Conservation (phyloP, 35 echinoderm and acorn worm species). For the Lytechinus variegatus region DNA sequence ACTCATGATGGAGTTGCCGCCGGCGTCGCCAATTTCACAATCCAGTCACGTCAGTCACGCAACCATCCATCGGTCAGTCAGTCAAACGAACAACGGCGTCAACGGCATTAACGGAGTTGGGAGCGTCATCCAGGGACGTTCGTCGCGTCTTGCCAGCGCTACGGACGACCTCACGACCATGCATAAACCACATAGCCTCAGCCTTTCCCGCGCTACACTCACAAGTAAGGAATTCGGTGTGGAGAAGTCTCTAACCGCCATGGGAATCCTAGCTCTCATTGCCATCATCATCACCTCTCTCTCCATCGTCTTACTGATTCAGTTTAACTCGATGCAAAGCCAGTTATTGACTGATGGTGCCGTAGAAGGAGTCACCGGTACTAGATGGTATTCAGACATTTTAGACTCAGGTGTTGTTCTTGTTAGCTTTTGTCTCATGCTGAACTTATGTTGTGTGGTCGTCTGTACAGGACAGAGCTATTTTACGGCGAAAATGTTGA, state of each 20-base stretch:
- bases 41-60: slow-evolving; percentile 30
- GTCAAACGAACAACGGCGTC: neutral
- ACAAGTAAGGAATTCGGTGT: slow-evolving; percentile 60
- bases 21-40: slow-evolving; percentile 24
- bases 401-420: slow-evolving; percentile 84
- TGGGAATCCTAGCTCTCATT: slow-evolving; percentile 73
- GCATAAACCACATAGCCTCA: slow-evolving; percentile 48
- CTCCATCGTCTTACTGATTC: slow-evolving; percentile 73
- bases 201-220: slow-evolving; percentile 62
- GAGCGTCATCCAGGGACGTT: neutral
- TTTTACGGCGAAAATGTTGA: slow-evolving; percentile 94
- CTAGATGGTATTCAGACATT: slow-evolving; percentile 58
- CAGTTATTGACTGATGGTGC: slow-evolving; percentile 28
- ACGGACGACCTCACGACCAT: neutral
- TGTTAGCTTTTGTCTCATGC: slow-evolving; percentile 80
- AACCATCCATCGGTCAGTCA: slow-evolving; percentile 2
- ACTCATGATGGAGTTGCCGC: slow-evolving; percentile 49
- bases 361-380: slow-evolving; percentile 43
- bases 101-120: neutral
- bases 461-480: slow-evolving; percentile 81
- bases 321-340: slow-evolving; percentile 70
- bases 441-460: slow-evolving; percentile 83
- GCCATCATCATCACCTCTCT: slow-evolving; percentile 66
- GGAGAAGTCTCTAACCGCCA: slow-evolving; percentile 66
- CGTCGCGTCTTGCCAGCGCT: neutral